Base-by-base conservation (phyloP, 2,797 vertebrate species). In the Clarias fuscus region DNA sequence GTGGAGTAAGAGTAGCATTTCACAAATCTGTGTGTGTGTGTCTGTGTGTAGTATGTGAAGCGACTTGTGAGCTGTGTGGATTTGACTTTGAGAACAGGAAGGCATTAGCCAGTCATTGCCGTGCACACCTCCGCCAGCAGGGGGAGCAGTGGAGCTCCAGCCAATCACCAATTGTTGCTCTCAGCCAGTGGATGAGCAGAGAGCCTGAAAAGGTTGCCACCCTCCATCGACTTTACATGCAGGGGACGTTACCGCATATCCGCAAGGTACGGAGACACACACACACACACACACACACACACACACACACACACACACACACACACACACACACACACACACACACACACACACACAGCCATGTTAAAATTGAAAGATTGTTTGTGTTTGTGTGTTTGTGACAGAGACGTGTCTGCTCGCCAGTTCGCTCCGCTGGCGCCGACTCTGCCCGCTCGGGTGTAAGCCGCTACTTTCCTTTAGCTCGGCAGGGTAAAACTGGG, bases 71-170 rank as follows among this genome's bases (percentile, higher is more conserved):
- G 91, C 96, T 99, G 0, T 99, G 98, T 27, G 98, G 98, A 43
- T 98, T 98, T 68, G 96, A 97, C 91, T 99, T 98, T 84, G 97
- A 98, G 90, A 99, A 99, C 94, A 96, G 98, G 10, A 98, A 98
- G 91, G 98, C 97, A 0, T 88, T 99, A 91, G 98, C 98, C 61
- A 99, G 98, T 93, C 98, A 98, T 0, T 97, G 97, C 0, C 95
- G 97, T 4, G 98, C 98, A 0, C 98, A 99, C 86, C 96, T 99
- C 62, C 95, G 98, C 6, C 98, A 99, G 89, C 96, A 97, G 53
- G 97, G 97, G 0, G 95, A 98, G 0, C 97, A 98, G 24, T 99
- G 97, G 98, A 97, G 96, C 73, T 93, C 96, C 3, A 97, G 96
- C 0, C 97, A 95, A 2, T 98, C 98, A 0, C 98, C 98, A 1